phyloP scores from a whole-genome alignment of 2,888 invertebrate genomes.

The Drosophila diplacantha region DNA sequence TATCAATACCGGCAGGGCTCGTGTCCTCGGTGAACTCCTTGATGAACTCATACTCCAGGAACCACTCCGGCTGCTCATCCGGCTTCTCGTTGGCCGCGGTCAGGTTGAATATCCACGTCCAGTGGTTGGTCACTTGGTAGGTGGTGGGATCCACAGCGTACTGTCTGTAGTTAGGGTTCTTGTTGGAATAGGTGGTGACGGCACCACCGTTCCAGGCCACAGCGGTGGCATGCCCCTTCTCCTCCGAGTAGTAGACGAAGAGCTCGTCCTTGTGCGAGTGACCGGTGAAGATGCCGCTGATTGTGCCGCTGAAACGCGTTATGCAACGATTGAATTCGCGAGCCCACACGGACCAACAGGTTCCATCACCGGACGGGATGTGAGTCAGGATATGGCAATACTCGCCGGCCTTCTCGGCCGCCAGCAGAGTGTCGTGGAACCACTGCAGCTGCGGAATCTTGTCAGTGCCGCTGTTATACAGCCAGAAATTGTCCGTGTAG shows the following conservation, averaged over 20 bases:
- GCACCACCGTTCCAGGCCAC: conserved; percentile 90
- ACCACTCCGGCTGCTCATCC: conserved; percentile 83
- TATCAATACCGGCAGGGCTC: conserved; percentile 81
- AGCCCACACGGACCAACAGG: conserved; percentile 85
- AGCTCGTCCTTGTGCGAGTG: conserved; percentile 88
- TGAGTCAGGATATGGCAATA: conserved; percentile 91
- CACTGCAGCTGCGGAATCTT: conserved; percentile 88
- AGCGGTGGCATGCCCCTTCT: conserved; percentile 79
- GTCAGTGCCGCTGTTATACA: conserved; percentile 85
- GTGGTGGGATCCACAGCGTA: conserved; percentile 82
- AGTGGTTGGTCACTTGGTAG: conserved; percentile 82
- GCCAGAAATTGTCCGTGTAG: conserved; percentile 80
- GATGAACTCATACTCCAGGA: conserved; percentile 85
- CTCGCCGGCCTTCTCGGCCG: conserved; percentile 86
- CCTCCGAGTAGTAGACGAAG: conserved; percentile 82
- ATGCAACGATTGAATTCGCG: conserved; percentile 84
- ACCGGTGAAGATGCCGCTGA: conserved; percentile 89
- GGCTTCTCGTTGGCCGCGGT: conserved; percentile 83
- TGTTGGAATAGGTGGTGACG: conserved; percentile 84
- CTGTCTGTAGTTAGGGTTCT: conserved; percentile 90
- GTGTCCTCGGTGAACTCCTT: conserved; percentile 84
- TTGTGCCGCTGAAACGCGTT: conserved; percentile 85
- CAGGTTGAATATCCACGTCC: conserved; percentile 86
- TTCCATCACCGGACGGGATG: conserved; percentile 85
- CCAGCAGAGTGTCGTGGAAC: conserved; percentile 85